Conservation (phyloP, 2,888 invertebrate genomes). For the Unio pictorum region DNA sequence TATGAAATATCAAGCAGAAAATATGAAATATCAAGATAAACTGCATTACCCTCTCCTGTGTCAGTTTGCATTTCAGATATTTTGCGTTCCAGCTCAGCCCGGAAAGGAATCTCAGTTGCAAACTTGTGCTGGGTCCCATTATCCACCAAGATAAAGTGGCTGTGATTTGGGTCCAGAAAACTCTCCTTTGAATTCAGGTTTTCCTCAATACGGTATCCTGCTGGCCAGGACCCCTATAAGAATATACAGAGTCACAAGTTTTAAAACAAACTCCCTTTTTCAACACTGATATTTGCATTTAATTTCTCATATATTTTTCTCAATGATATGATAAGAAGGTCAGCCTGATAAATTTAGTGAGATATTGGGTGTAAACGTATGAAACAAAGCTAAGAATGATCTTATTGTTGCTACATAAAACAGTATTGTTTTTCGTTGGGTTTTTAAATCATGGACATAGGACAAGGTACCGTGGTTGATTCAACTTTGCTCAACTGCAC, state of each 20-base stretch:
- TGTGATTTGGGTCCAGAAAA: constrained; percentile 69
- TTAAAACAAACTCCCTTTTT: background rate
- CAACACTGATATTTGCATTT: too few species aligned
- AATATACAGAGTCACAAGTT: constrained; percentile 4
- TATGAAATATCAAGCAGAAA: too few species aligned
- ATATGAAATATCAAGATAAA: background rate
- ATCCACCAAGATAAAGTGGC: constrained; percentile 70
- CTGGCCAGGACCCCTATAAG: constrained; percentile 58
- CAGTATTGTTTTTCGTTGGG: too few species aligned
- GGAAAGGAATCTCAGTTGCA: constrained; percentile 62
- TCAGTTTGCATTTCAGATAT: constrained; percentile 55
- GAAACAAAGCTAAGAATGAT: too few species aligned
- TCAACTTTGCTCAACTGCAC: too few species aligned
- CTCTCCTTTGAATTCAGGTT: constrained; percentile 21
- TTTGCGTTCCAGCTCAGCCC: constrained; percentile 60
- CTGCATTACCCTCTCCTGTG: constrained; percentile 36
- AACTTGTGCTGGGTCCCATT: constrained; percentile 64
- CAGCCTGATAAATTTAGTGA: too few species aligned
- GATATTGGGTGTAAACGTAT: too few species aligned
- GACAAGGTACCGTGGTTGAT: too few species aligned
- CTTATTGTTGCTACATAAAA: too few species aligned
- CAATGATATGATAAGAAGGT: too few species aligned
- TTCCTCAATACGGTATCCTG: constrained; percentile 48
- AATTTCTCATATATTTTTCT: too few species aligned
- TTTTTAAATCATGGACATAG: too few species aligned